Evolutionary conservation across 2,888 invertebrate species (phyloP).

Genomic region (Andrena chrysosceles): DNA sequence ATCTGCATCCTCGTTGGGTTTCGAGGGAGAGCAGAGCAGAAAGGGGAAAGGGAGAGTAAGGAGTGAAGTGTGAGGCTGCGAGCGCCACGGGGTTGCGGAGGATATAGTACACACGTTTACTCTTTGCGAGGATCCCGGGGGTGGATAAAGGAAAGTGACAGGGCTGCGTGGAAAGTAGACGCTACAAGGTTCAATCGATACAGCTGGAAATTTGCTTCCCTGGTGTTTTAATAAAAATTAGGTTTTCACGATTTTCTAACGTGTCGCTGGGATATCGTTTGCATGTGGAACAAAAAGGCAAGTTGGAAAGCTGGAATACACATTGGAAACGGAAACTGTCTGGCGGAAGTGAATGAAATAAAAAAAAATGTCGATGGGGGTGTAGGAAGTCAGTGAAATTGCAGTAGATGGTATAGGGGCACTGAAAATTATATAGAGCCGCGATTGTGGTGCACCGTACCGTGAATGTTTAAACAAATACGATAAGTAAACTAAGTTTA

Average conservation of each 20-base stretch:
- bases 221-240: constrained; percentile 33
- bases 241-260: neutral
- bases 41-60: constrained; percentile 16
- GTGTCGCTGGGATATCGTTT: neutral
- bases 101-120: constrained; percentile 1
- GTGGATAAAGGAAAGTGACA: constrained; percentile 13
- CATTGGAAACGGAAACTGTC: too few species aligned
- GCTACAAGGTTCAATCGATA: neutral
- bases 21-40: neutral
- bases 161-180: neutral
- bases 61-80: constrained; percentile 21
- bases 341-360: too few species aligned
- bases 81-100: neutral
- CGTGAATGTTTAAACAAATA: too few species aligned
- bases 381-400: too few species aligned
- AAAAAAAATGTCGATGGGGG: too few species aligned
- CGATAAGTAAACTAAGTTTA: too few species aligned
- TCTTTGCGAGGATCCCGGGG: constrained; percentile 1
- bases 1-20: constrained; percentile 35
- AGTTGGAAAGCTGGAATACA: too few species aligned
- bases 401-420: too few species aligned
- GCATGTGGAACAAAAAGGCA: too few species aligned
- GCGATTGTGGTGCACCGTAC: too few species aligned
- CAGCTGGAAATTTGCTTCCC: constrained; percentile 18
- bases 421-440: too few species aligned